Base-by-base conservation (phyloP, 1,140 invertebrate genomes). In the Ephestia elutella region DNA sequence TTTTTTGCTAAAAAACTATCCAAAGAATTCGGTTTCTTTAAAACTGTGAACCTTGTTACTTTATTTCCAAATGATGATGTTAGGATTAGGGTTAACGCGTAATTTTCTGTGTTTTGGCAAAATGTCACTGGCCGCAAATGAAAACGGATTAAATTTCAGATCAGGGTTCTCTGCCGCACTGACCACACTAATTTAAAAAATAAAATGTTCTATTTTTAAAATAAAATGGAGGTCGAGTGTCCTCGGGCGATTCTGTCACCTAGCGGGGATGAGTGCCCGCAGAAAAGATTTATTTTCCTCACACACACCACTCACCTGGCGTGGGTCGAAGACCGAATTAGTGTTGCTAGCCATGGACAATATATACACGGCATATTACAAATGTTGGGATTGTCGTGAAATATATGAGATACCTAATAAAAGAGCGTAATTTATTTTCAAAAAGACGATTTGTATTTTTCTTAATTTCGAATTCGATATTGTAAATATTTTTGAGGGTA, bases 221-320 rank as follows among this genome's bases (percentile, higher is more conserved):
- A 61, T 61, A 59, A 56, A 56, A 65, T 61, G 48, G n/a, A 54
- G 21, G 54, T 11, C 15, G 21, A 71, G 67, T 69, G 70, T 56
- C 25, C 54, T 30, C 30, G 15, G 13, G 20, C 56, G 66, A 69
- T 72, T 72, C 70, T 69, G 64, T 69, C 67, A 62, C 58, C 58
- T 62, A 44, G 38, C 25, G 35, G 56, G 70, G 70, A 69, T 71
- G 66, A 69, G 60, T 53, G 62, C 53, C 57, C 20, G 49, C 60
- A 15, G 48, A 49, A 54, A 59, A 65, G 70, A 68, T 71, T 71
- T 71, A 71, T 71, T 69, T 63, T 60, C 53, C 64, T 66, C 61
- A 53, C 57, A 32, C 53, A 38, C 59, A 56, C 62, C 62, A 50
- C 57, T 57, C 54, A 54, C 17, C 50, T 13, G n/a, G 38, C 13